A percentile compares a stretch with the other conserved stretches of the same genome.
phyloP scores from a whole-genome alignment of 2,888 invertebrate species.

The Ellobium chinense region DNA sequence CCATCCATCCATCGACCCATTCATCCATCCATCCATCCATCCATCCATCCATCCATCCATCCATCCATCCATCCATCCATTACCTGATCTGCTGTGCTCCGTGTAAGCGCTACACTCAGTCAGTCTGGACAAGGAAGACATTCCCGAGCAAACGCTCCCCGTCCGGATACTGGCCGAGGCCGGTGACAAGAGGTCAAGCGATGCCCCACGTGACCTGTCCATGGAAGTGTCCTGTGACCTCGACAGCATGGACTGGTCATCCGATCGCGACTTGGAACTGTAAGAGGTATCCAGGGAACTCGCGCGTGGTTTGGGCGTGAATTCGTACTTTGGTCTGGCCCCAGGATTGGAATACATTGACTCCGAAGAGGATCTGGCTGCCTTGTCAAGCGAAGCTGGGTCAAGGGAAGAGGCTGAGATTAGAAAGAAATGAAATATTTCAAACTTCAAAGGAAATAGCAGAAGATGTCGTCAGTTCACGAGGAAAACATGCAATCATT shows the following conservation, averaged over 20 bases:
- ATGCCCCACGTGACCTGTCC: conserved; percentile 11
- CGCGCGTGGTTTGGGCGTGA: conserved; percentile 1
- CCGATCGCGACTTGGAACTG: conserved; percentile 31
- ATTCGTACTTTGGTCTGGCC: neutral
- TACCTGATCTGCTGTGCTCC: conserved; percentile 43
- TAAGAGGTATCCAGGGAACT: conserved; percentile 27
- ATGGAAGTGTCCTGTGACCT: conserved; percentile 39
- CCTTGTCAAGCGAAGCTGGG: conserved; percentile 20
- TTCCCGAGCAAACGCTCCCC: conserved; percentile 39
- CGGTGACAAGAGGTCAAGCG: conserved; percentile 42
- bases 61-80: too few relatives aligned
- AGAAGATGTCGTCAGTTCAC: too few relatives aligned
- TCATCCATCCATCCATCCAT: too few relatives aligned
- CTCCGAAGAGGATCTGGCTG: neutral
- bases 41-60: too few relatives aligned
- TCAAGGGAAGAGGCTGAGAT: conserved; percentile 28
- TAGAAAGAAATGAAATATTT: neutral
- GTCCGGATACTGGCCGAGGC: conserved; percentile 37
- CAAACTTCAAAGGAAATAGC: too few relatives aligned
- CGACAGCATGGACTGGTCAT: conserved; percentile 29
- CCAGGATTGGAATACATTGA: neutral
- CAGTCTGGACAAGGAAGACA: conserved; percentile 28
- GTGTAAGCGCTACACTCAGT: conserved; percentile 46
- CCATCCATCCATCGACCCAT: too few relatives aligned
- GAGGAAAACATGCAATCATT: too few relatives aligned